Percentiles rank a stretch among this genome's conserved stretches.
Evolutionary conservation across 2,113 vertebrate species (phyloP).

Genomic region (Macrotis lagotis): DNA sequence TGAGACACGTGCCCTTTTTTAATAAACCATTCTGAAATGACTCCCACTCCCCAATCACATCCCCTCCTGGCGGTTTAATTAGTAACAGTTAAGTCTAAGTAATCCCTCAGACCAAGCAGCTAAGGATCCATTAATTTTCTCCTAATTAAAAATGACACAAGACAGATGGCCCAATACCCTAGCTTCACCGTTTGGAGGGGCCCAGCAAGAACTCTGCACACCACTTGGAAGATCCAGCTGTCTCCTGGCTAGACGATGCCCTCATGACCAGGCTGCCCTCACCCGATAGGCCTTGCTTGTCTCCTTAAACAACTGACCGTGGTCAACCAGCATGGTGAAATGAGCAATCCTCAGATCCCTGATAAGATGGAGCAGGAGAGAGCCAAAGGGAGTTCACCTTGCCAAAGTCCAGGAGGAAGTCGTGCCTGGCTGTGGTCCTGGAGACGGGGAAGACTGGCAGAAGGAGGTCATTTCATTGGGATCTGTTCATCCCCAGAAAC

Average conservation of each 20-base stretch:
- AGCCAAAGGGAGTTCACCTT: not conserved
- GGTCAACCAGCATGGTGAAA: not conserved
- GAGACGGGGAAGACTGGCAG: not conserved
- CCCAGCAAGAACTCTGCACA: too few relatives aligned
- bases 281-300: not conserved
- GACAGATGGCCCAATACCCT: not conserved
- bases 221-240: not conserved
- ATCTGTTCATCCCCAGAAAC: not conserved
- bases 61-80: not conserved
- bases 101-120: not conserved
- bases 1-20: not conserved
- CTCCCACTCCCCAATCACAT: not conserved
- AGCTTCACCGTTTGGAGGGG: not conserved
- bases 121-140: not conserved
- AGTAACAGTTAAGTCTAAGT: not conserved
- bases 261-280: too few relatives aligned
- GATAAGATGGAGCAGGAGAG: not conserved
- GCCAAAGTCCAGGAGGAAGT: accelerated
- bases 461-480: constrained; percentile 2
- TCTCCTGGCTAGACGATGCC: too few relatives aligned
- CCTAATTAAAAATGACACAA: not conserved
- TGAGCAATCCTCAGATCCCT: not conserved
- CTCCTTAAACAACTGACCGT: not conserved
- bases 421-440: not conserved
- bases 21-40: not conserved